Conservation (phyloP, 2,113 vertebrate species). For the Struthio camelus region DNA sequence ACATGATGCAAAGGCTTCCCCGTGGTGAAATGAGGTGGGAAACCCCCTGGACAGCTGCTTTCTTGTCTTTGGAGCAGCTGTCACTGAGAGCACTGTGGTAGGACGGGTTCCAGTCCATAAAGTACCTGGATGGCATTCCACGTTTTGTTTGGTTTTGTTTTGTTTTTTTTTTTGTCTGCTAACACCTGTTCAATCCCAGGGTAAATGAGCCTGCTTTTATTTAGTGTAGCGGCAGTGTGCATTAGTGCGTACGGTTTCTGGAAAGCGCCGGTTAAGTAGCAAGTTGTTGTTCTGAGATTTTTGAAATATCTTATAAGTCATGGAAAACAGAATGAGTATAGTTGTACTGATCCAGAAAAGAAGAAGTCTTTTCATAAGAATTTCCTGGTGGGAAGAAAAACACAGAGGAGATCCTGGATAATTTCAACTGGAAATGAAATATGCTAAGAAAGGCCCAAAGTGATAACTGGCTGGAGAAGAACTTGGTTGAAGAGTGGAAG, state of each 20-base stretch:
- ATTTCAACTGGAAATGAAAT: not conserved
- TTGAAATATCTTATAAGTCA: not conserved
- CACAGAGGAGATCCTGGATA: not conserved
- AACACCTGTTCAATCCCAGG: not conserved
- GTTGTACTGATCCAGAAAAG: not conserved
- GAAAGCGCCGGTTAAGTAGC: not conserved
- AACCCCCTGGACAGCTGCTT: accelerated
- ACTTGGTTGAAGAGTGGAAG: not conserved
- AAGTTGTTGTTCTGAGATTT: not conserved
- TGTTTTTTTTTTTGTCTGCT: no score
- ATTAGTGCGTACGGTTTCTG: accelerated
- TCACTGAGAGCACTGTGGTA: not conserved
- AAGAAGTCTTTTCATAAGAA: not conserved
- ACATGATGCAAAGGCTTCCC: accelerated
- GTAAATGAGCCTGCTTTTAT: not conserved
- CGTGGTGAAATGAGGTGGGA: accelerated
- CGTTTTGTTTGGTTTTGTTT: not conserved
- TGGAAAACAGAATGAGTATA: not conserved
- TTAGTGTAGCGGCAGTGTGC: not conserved
- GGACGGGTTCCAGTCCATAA: not conserved
- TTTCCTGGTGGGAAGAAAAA: not conserved
- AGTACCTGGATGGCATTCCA: not conserved
- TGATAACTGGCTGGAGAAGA: not conserved
- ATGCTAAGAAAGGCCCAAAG: not conserved
- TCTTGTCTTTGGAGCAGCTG: not conserved